Evolutionary conservation across 2,113 vertebrate genomes (phyloP).

Genomic region (Riparia riparia): DNA sequence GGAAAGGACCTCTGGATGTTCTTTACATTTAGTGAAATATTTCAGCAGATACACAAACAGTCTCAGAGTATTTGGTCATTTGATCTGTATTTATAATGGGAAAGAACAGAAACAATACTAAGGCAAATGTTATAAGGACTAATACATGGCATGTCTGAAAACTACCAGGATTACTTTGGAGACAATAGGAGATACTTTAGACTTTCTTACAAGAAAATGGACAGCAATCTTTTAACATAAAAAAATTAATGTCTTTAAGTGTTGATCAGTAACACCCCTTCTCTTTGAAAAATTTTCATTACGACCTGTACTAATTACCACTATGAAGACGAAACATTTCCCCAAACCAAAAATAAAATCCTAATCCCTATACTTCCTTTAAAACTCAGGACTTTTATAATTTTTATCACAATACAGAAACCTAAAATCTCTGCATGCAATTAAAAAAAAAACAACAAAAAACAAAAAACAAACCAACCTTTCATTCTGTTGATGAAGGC

Average conservation of each 20-base stretch:
- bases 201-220: conserved; percentile 12
- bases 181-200: conserved; percentile 21
- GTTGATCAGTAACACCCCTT: conserved; percentile 23
- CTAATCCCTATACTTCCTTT: conserved; percentile 43
- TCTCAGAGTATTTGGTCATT: conserved; percentile 79
- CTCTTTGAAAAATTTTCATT: conserved; percentile 11
- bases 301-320: conserved; percentile 23
- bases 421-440: conserved; percentile 59
- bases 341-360: conserved; percentile 20
- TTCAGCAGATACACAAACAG: conserved; percentile 71
- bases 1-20: conserved; percentile 68
- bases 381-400: conserved; percentile 32
- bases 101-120: conserved; percentile 69
- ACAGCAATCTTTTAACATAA: conserved; percentile 13
- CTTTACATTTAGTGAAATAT: conserved; percentile 55
- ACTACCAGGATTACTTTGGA: conserved; percentile 32
- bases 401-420: conserved; percentile 56
- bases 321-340: conserved; percentile 14
- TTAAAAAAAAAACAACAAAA: too few relatives aligned
- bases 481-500: not conserved
- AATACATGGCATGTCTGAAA: conserved; percentile 49
- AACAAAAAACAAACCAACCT: not conserved
- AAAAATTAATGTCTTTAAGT: conserved; percentile 20
- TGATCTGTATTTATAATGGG: conserved; percentile 66
- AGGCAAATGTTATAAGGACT: conserved; percentile 73